phyloP scores from a whole-genome alignment of 2,113 vertebrate species.

The Sander lucioperca region DNA sequence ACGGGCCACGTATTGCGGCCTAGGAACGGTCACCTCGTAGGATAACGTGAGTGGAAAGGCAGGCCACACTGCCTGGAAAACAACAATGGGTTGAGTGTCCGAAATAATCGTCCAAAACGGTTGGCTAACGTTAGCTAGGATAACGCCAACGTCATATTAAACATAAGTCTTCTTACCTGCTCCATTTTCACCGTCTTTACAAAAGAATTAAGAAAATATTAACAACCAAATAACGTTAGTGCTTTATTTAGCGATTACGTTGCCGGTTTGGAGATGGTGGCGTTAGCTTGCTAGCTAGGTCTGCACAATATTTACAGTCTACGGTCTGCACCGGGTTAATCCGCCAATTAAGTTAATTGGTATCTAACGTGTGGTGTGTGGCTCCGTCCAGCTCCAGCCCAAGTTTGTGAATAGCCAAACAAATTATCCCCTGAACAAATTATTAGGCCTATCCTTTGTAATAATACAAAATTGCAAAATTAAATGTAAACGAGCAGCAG shows the following conservation, averaged over 20 bases:
- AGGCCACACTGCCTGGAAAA: neutral
- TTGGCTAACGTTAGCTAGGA: neutral
- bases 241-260: neutral
- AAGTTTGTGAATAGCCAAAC: no score
- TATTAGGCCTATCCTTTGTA: no score
- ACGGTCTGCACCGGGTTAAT: neutral
- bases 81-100: neutral
- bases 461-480: no score
- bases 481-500: no score
- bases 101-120: no score
- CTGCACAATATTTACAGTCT: no score
- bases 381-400: neutral
- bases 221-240: no score
- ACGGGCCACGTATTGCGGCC: fast-evolving
- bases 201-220: no score
- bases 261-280: neutral
- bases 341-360: neutral
- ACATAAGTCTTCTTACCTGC: neutral
- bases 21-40: fast-evolving
- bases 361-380: neutral
- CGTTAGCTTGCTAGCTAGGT: neutral
- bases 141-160: neutral
- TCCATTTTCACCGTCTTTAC: neutral
- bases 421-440: no score
- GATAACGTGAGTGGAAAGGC: neutral